Percentiles rank a stretch among this genome's conserved stretches.
phyloP scores from a whole-genome alignment of 30 jellyfish, hydroid and myxozoan genomes.

The Cassiopea xamachana region DNA sequence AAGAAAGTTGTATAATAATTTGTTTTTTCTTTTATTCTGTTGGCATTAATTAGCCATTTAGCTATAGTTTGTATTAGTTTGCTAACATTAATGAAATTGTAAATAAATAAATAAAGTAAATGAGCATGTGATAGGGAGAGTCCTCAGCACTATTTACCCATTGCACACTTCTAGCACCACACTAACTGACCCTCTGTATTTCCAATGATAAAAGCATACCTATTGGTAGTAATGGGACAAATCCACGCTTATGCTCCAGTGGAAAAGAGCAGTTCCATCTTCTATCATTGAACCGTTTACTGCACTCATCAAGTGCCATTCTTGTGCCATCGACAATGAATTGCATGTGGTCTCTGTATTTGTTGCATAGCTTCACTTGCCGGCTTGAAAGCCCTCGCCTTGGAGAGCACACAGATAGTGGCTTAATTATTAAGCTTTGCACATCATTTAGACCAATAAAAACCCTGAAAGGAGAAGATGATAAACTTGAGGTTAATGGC shows the following conservation, averaged over 20 bases:
- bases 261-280: slow-evolving; percentile 99
- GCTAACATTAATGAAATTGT: no score
- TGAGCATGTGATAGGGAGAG: no score
- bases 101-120: no score
- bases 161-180: neutral
- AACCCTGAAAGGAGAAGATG: slow-evolving; percentile 9
- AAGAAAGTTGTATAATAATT: no score
- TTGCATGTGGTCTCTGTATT: slow-evolving; percentile 85
- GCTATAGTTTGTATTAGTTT: no score
- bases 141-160: no score
- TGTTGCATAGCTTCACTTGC: slow-evolving; percentile 82
- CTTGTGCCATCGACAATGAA: slow-evolving; percentile 89
- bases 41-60: no score
- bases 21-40: no score
- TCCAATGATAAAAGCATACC: slow-evolving; percentile 57
- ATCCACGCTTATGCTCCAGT: slow-evolving; percentile 65
- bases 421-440: slow-evolving; percentile 65
- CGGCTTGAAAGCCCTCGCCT: slow-evolving; percentile 83
- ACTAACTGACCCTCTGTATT: neutral
- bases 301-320: slow-evolving; percentile 90
- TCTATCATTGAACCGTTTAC: slow-evolving; percentile 80
- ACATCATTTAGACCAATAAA: slow-evolving; percentile 3
- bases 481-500: no score
- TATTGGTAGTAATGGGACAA: slow-evolving; percentile 71
- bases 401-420: slow-evolving; percentile 83